phyloP scores from a whole-genome alignment of 2,888 invertebrate genomes.

The Subacronicta megacephala region DNA sequence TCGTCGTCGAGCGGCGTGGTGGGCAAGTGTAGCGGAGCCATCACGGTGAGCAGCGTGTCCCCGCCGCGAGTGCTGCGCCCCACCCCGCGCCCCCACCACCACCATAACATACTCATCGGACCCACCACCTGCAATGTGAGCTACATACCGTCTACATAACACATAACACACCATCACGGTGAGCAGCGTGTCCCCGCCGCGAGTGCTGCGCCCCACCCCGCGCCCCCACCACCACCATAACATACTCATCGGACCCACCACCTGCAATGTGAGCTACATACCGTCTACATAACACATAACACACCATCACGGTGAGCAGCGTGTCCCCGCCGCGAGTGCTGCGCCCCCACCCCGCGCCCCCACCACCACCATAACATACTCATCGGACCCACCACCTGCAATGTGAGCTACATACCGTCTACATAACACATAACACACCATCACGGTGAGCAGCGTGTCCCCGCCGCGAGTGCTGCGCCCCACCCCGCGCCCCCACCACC shows the following conservation, averaged over 20 bases:
- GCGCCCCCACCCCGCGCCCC: no score
- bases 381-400: no score
- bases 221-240: constrained; percentile 89
- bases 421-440: no score
- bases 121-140: constrained; percentile 59
- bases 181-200: constrained; percentile 71
- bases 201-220: constrained; percentile 85
- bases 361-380: no score
- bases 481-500: no score
- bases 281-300: no score
- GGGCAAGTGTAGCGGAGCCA: constrained; percentile 52
- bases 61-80: constrained; percentile 84
- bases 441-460: no score
- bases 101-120: constrained; percentile 82
- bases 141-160: not conserved
- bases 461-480: no score
- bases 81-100: constrained; percentile 87
- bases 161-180: constrained; percentile 39
- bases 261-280: constrained; percentile 14
- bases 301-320: no score
- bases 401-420: no score
- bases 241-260: constrained; percentile 71
- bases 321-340: no score
- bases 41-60: constrained; percentile 68
- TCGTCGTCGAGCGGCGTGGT: constrained; percentile 52